These are phyloP conservation scores for Microcebus jonahi DNA, from an alignment of 2,113 vertebrate genomes.

Conservation along the genomic window DNA sequence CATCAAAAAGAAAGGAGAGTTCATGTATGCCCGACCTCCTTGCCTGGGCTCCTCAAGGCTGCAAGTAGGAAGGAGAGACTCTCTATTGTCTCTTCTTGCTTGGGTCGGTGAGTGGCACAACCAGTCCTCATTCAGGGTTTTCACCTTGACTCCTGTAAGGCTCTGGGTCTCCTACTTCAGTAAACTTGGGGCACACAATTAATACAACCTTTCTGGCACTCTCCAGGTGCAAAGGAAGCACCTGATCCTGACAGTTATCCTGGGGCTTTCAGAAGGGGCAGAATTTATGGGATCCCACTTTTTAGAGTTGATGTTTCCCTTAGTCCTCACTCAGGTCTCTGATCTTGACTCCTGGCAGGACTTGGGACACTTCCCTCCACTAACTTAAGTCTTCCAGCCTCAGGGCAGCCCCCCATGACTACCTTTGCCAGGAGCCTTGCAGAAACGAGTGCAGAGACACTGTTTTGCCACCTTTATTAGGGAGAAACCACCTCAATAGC, in stretches of 20 bases:
- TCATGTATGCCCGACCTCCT: not conserved
- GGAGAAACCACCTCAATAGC: not conserved
- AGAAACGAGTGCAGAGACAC: not conserved
- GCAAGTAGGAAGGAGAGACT: no score
- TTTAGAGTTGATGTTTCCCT: not conserved
- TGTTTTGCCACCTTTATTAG: not conserved
- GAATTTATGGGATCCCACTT: not conserved
- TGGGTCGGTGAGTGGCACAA: not conserved
- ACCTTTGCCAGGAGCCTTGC: not conserved
- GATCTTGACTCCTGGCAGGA: not conserved
- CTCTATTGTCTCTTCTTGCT: not conserved
- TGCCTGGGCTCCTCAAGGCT: not conserved
- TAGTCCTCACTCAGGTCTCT: not conserved
- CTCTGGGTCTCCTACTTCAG: not conserved
- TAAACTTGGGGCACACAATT: not conserved
- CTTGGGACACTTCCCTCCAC: not conserved
- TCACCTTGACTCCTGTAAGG: not conserved
- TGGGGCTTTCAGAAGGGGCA: not conserved
- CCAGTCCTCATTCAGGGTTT: not conserved
- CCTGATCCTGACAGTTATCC: not conserved
- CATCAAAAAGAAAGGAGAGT: not conserved
- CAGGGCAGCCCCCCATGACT: not conserved
- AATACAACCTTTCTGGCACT: not conserved
- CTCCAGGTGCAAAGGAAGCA: not conserved
- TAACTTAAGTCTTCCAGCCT: not conserved